Evolutionary conservation across 2,888 invertebrate genomes (phyloP).

Genomic region (Apodemia duryi): DNA sequence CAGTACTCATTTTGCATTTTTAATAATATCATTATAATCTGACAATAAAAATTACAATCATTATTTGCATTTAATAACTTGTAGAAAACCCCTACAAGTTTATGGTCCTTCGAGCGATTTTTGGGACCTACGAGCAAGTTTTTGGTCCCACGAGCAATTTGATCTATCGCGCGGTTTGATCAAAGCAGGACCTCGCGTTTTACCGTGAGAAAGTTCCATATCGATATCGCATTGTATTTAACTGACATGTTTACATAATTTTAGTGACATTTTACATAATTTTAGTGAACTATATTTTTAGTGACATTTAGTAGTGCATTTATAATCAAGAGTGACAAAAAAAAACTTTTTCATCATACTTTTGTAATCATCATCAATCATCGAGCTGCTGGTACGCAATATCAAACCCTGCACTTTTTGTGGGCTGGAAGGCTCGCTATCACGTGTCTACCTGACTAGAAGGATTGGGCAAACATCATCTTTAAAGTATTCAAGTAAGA

Average conservation of each 20-base stretch:
- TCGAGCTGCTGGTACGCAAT: not conserved
- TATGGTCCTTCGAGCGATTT: conserved; percentile 2
- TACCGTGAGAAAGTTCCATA: not conserved
- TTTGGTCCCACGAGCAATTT: not conserved
- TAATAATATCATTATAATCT: too few relatives aligned
- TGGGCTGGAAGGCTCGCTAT: not conserved
- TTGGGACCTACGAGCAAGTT: not conserved
- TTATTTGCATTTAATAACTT: not conserved
- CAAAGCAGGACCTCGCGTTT: conserved; percentile 1
- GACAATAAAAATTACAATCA: too few relatives aligned
- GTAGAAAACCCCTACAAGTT: conserved; percentile 7
- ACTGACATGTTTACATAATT: too few relatives aligned
- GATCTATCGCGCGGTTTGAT: not conserved
- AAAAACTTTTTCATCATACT: too few relatives aligned
- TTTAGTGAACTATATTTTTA: not conserved
- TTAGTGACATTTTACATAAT: not conserved
- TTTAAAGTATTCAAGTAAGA: conserved; percentile 17
- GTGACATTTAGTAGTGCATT: not conserved
- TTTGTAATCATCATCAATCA: not conserved
- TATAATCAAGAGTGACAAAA: not conserved
- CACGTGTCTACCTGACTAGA: too few relatives aligned
- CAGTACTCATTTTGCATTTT: too few relatives aligned
- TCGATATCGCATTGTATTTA: too few relatives aligned
- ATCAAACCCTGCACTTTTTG: not conserved
- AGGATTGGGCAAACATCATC: too few relatives aligned